Evolutionary conservation across 2,888 invertebrate species (phyloP).

Genomic region (Crepidodera aurea): DNA sequence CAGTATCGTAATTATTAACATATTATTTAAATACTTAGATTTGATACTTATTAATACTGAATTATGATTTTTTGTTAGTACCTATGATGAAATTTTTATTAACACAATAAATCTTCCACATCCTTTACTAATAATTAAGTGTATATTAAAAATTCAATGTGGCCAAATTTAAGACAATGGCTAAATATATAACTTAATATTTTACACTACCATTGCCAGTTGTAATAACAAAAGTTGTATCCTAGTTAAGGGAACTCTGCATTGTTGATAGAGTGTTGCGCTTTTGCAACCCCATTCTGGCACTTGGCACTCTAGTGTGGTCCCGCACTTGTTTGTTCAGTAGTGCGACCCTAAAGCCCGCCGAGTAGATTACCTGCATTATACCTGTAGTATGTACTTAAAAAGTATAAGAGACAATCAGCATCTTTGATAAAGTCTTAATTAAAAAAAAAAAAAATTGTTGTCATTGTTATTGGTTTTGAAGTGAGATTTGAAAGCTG

Average conservation of each 20-base stretch:
- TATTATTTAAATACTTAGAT: too few species aligned
- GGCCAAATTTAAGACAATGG: neutral
- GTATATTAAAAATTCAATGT: neutral
- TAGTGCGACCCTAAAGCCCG: slow-evolving; percentile 43
- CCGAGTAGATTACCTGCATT: slow-evolving; percentile 39
- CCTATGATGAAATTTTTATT: too few species aligned
- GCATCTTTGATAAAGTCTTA: neutral
- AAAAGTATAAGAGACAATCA: slow-evolving; percentile 10
- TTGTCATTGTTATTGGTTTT: neutral
- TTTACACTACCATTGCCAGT: too few species aligned
- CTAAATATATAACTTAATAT: too few species aligned
- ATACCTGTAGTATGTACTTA: slow-evolving; percentile 34
- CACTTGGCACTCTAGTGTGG: slow-evolving; percentile 49
- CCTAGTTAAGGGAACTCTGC: slow-evolving; percentile 37
- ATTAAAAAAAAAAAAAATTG: neutral
- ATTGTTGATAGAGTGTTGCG: slow-evolving; percentile 44
- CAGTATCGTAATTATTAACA: too few species aligned
- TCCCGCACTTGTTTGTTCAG: slow-evolving; percentile 50
- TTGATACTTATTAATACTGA: too few species aligned
- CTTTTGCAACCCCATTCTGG: slow-evolving; percentile 51
- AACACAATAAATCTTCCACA: too few species aligned
- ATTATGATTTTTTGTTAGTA: too few species aligned
- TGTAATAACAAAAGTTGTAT: neutral
- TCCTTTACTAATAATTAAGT: too few species aligned
- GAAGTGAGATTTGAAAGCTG: neutral